phyloP scores from a whole-genome alignment of 2,797 vertebrate genomes.

The Bryconaethiops microstoma region DNA sequence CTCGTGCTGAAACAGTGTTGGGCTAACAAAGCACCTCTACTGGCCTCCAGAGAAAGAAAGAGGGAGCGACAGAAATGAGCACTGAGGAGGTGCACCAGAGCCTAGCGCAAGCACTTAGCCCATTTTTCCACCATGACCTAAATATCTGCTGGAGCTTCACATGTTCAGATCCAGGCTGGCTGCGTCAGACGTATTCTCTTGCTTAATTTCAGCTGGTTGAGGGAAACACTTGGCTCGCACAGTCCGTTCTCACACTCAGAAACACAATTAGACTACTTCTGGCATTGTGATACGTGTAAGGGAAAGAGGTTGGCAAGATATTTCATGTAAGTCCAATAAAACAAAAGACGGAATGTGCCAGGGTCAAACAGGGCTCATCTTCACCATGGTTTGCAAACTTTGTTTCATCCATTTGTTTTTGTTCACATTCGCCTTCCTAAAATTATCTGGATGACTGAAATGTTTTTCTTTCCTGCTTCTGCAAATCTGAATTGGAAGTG shows the following conservation, averaged over 20 bases:
- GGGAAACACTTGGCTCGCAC: conserved; percentile 1
- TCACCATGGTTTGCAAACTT: not conserved
- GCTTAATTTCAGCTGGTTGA: conserved; percentile 18
- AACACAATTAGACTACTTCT: not conserved
- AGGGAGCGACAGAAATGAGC: conserved; percentile 12
- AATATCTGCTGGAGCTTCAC: conserved; percentile 44
- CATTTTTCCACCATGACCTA: conserved; percentile 54
- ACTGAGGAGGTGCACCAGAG: not conserved
- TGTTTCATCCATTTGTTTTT: not conserved
- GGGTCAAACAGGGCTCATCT: not conserved
- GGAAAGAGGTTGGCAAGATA: conserved; percentile 3
- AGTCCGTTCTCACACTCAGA: not conserved
- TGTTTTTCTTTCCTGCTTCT: not conserved
- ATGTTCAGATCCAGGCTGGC: conserved; percentile 28
- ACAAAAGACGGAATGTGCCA: not conserved
- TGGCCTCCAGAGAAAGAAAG: not conserved
- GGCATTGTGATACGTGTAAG: not conserved
- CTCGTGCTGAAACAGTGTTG: conserved; percentile 16
- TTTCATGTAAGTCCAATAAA: not conserved
- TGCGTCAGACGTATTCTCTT: conserved; percentile 10
- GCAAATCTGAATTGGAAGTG: not conserved
- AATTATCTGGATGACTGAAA: not conserved
- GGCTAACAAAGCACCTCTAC: conserved; percentile 36
- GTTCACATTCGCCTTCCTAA: not conserved
- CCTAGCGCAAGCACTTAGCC: conserved; percentile 24